Percentiles rank a stretch among this genome's conserved stretches.
Evolutionary conservation across 2,113 vertebrate species (phyloP).

Genomic region (Anser brachyrhynchus): DNA sequence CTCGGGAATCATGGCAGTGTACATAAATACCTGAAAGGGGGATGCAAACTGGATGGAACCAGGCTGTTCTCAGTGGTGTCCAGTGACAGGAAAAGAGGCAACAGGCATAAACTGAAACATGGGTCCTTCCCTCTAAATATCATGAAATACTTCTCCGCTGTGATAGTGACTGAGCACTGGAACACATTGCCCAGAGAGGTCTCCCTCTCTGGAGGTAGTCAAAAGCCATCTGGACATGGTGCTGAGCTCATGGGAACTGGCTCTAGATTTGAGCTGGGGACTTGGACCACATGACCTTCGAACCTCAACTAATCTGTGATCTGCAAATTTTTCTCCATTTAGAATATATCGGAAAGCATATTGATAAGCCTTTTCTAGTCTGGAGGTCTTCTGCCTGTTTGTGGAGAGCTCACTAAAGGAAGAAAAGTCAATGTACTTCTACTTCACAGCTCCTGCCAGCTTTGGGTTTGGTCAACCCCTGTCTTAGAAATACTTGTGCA

Average conservation of each 20-base stretch:
- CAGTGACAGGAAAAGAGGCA: neutral
- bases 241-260: neutral
- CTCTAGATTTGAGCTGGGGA: neutral
- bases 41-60: neutral
- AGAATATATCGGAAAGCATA: neutral
- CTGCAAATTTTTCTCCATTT: too few species aligned
- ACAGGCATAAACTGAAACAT: neutral
- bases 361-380: neutral
- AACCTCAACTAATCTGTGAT: neutral
- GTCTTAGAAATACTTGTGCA: fast-evolving
- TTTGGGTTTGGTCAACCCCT: neutral
- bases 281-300: neutral
- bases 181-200: neutral
- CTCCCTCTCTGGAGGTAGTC: neutral
- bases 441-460: neutral
- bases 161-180: neutral
- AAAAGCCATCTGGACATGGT: neutral
- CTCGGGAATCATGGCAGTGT: too few species aligned
- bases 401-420: neutral
- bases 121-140: neutral
- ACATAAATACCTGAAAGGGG: too few species aligned
- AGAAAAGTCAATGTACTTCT: neutral
- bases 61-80: neutral
- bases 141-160: neutral
- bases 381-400: neutral